Conservation (phyloP, 2,888 invertebrate genomes). For the Harpalus rufipes region DNA sequence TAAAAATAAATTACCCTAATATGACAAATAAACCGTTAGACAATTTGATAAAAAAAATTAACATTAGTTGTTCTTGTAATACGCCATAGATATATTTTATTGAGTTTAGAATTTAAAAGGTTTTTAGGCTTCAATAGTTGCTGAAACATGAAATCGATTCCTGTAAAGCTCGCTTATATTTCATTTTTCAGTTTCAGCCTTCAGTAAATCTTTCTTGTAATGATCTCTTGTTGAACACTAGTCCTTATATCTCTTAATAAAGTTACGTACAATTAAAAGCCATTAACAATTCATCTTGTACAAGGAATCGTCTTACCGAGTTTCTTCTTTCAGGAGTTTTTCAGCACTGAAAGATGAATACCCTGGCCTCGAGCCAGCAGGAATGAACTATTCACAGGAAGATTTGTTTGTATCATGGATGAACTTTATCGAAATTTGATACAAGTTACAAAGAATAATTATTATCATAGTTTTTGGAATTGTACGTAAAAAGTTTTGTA, state of each 20-base stretch:
- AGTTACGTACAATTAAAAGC: conserved; percentile 19
- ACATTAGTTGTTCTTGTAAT: no score
- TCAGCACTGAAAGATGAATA: conserved; percentile 7
- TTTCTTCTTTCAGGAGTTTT: conserved; percentile 3
- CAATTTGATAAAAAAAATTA: no score
- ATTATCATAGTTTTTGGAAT: background rate
- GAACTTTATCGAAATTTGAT: background rate
- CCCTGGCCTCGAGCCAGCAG: background rate
- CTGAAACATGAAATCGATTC: no score
- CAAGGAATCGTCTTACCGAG: background rate
- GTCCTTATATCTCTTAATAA: conserved; percentile 14
- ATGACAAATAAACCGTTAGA: no score
- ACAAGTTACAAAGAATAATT: background rate
- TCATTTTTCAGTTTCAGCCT: background rate
- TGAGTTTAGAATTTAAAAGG: no score
- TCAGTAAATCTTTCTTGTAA: background rate
- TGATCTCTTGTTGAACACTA: conserved; percentile 13
- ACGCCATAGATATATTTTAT: no score
- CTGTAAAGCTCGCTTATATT: no score
- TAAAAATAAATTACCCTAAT: no score
- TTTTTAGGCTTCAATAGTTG: no score
- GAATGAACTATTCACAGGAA: background rate
- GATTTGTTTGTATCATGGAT: background rate
- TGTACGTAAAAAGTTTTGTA: no score
- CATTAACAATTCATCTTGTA: conserved; percentile 15